Conservation (phyloP, 64 coral and sea anemone genomes). For the Cladopsammia gracilis region DNA sequence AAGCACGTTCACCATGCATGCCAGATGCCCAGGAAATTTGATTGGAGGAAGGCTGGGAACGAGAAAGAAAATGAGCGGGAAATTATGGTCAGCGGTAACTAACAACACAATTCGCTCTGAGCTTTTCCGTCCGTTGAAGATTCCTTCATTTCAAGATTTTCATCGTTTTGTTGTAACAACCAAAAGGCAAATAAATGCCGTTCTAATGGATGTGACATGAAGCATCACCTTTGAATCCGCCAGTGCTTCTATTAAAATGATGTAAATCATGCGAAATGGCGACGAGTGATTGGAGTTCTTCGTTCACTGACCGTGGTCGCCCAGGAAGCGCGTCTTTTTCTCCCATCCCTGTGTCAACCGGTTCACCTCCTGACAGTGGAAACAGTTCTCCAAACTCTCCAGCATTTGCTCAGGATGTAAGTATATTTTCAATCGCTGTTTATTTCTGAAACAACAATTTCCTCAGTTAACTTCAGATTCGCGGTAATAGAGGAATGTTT, state of each 20-base stretch:
- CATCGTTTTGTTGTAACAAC: background rate
- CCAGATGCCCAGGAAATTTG: background rate
- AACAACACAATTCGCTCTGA: constrained; percentile 14
- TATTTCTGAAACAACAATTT: background rate
- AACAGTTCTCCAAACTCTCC: constrained; percentile 79
- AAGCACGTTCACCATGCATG: background rate
- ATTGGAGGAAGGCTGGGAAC: constrained; percentile 8
- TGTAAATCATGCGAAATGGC: constrained; percentile 45
- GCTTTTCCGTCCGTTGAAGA: constrained; percentile 1
- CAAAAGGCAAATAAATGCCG: background rate
- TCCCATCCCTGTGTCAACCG: constrained; percentile 67
- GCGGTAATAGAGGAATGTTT: too few species aligned
- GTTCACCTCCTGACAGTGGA: constrained; percentile 84
- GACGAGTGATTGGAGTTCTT: constrained; percentile 59
- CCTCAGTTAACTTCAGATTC: too few species aligned
- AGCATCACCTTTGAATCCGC: background rate
- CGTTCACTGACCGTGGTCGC: constrained; percentile 31
- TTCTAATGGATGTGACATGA: constrained; percentile 46
- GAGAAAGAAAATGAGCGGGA: constrained; percentile 17
- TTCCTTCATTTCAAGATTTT: background rate
- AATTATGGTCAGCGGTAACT: constrained; percentile 39
- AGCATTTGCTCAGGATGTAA: constrained; percentile 82
- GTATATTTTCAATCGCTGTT: background rate
- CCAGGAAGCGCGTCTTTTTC: constrained; percentile 53
- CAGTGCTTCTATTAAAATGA: background rate